phyloP scores from a whole-genome alignment of 2,888 invertebrate genomes.

The Malthinus flaveolus region DNA sequence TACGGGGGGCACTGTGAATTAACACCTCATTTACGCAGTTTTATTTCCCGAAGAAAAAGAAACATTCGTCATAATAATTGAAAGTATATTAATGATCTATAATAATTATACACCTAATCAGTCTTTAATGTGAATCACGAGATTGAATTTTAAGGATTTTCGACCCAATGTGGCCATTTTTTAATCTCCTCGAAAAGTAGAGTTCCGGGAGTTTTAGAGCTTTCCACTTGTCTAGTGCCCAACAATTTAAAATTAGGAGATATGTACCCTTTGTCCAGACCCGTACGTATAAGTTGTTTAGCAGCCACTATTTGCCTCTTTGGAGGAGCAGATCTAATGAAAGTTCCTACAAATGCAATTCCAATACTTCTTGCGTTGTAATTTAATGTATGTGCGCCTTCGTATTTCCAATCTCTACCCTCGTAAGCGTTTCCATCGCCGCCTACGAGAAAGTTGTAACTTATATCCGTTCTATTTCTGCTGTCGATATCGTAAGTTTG shows the following conservation, averaged over 20 bases:
- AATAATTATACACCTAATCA: no score
- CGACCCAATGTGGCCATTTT: background rate
- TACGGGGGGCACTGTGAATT: no score
- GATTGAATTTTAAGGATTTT: background rate
- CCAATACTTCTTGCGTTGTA: background rate
- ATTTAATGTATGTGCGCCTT: background rate
- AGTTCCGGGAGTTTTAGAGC: background rate
- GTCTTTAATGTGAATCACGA: no score
- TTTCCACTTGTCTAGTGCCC: background rate
- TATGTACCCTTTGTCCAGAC: background rate
- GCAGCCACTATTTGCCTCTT: background rate
- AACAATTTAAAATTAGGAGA: background rate
- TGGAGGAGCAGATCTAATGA: background rate
- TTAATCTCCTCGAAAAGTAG: background rate
- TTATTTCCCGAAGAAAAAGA: no score
- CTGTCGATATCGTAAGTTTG: conserved; percentile 73
- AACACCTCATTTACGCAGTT: no score
- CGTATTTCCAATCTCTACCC: conserved; percentile 57
- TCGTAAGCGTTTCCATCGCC: conserved; percentile 61
- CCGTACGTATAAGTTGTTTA: background rate
- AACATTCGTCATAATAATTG: no score
- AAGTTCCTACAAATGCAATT: background rate
- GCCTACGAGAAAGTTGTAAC: conserved; percentile 58
- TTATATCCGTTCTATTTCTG: conserved; percentile 63
- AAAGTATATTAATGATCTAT: no score